These are phyloP conservation scores for Scopus umbretta DNA, from an alignment of 2,113 vertebrate genomes.

Conservation along the genomic window DNA sequence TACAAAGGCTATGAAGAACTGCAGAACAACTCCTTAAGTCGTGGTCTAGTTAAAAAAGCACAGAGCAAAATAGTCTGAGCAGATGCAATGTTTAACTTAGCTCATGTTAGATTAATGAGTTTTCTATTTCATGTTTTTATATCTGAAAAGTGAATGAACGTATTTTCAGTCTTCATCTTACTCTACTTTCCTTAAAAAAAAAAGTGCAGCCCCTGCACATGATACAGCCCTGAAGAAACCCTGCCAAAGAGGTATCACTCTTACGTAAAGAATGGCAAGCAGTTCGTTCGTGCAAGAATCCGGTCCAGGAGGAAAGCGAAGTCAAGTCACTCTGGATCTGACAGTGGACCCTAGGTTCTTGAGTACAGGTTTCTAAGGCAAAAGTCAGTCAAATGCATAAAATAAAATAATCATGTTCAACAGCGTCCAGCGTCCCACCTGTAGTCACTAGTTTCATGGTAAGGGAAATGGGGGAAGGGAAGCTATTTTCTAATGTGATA, in stretches of 20 bases:
- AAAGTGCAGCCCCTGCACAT: background rate
- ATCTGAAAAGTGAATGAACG: background rate
- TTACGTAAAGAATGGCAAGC: background rate
- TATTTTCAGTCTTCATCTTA: background rate
- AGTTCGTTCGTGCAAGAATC: background rate
- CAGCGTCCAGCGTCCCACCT: background rate
- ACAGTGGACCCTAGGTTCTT: background rate
- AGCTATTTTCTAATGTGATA: background rate
- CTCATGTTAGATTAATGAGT: background rate
- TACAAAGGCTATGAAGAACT: background rate
- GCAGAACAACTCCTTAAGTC: background rate
- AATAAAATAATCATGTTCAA: background rate
- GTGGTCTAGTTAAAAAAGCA: background rate
- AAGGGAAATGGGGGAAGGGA: background rate
- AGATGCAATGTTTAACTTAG: background rate
- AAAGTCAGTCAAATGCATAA: background rate
- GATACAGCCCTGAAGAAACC: background rate
- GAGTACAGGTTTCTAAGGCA: background rate
- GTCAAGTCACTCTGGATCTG: background rate
- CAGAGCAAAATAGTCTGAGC: background rate
- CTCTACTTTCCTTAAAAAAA: background rate
- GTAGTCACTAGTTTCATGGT: background rate
- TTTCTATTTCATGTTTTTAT: background rate
- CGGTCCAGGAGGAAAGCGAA: background rate
- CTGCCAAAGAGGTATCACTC: background rate